Evolutionary conservation across 2,888 invertebrate genomes (phyloP).

Genomic region (Amiota mariae): DNA sequence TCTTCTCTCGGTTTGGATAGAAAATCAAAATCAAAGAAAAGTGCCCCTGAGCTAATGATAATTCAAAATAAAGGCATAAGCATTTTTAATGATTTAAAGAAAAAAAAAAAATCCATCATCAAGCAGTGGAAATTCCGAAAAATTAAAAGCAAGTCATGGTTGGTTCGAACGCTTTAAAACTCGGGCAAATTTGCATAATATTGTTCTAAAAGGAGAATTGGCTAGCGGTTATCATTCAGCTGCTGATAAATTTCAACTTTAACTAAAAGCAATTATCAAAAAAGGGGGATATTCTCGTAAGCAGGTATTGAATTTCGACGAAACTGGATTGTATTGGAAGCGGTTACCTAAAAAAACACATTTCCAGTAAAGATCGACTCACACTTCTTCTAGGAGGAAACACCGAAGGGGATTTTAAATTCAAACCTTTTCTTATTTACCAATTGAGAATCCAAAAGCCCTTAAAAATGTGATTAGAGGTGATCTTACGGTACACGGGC

Average conservation of each 20-base stretch:
- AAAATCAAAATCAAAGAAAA: not conserved
- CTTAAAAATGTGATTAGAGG: too few relatives aligned
- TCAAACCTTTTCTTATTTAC: too few relatives aligned
- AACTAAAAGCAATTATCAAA: conserved; percentile 6
- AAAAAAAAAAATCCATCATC: not conserved
- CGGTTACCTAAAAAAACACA: not conserved
- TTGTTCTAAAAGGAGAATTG: not conserved
- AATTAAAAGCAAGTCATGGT: not conserved
- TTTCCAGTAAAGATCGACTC: not conserved
- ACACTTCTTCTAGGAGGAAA: conserved; percentile 18
- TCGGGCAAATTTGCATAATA: not conserved
- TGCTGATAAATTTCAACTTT: not conserved
- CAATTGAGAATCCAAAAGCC: too few relatives aligned
- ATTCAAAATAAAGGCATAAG: not conserved
- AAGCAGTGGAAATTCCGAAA: not conserved
- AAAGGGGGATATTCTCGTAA: not conserved
- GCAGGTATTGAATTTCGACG: not conserved
- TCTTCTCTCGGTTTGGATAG: not conserved
- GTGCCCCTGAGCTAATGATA: not conserved
- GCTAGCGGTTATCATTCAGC: not conserved
- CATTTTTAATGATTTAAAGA: not conserved
- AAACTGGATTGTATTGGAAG: not conserved
- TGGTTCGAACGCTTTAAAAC: not conserved
- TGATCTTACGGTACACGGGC: too few relatives aligned
- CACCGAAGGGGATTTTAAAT: not conserved